A percentile compares a stretch with the other conserved stretches of the same genome.
phyloP scores from a whole-genome alignment of 2,888 invertebrate genomes.

The Campoletis raptor region DNA sequence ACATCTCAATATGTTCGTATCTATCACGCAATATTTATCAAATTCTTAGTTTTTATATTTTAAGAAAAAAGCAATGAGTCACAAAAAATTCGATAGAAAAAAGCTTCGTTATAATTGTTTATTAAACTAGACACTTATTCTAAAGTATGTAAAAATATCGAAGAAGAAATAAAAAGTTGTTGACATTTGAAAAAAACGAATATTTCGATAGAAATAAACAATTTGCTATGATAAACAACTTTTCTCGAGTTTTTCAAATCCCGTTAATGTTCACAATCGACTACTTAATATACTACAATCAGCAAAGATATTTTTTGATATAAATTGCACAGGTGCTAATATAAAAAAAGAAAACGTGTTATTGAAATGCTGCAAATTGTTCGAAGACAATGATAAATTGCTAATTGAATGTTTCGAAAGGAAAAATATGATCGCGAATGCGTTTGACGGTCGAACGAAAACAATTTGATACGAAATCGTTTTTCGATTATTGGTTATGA shows the following conservation, averaged over 20 bases:
- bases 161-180: not conserved
- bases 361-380: conserved; percentile 26
- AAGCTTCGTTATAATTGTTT: not conserved
- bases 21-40: not conserved
- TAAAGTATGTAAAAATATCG: not conserved
- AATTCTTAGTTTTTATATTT: not conserved
- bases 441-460: conserved; percentile 30
- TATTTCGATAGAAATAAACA: not conserved
- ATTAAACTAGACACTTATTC: not conserved
- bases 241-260: not conserved
- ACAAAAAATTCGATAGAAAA: not conserved
- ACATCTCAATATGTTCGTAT: not conserved
- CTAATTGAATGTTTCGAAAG: conserved; percentile 50
- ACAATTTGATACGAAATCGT: conserved; percentile 23
- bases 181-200: not conserved
- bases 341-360: conserved; percentile 19
- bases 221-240: not conserved
- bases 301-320: conserved; percentile 42
- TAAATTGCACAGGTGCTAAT: conserved; percentile 61
- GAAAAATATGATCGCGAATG: conserved; percentile 26
- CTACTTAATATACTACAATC: conserved; percentile 46
- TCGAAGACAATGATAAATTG: conserved; percentile 32
- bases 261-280: conserved; percentile 54
- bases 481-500: conserved; percentile 12
- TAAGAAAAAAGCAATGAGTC: not conserved